Percentiles rank a stretch among this genome's conserved stretches.
Conservation (phyloP, 2,113 vertebrate genomes). For the Proterorhinus semilunaris region DNA sequence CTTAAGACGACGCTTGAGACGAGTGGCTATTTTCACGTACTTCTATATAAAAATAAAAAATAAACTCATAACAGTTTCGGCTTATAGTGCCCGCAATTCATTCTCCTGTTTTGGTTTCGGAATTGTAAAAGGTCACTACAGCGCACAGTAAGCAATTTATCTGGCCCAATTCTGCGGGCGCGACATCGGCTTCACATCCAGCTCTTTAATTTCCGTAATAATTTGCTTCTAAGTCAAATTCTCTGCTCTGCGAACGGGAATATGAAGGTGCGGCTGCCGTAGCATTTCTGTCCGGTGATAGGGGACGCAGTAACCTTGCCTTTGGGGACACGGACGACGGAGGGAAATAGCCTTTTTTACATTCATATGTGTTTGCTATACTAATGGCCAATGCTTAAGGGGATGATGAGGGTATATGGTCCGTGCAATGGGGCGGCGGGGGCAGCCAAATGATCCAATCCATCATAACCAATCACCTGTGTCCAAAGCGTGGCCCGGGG, state of each 20-base stretch:
- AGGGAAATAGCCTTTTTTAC: conserved; percentile 47
- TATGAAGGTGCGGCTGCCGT: conserved; percentile 12
- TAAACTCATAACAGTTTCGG: conserved; percentile 36
- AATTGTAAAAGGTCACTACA: conserved; percentile 31
- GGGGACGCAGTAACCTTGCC: conserved; percentile 54
- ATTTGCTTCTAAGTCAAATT: conserved; percentile 12
- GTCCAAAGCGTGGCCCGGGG: conserved; percentile 3
- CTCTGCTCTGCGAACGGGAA: neutral
- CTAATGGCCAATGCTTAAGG: conserved; percentile 60
- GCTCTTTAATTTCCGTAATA: conserved; percentile 6
- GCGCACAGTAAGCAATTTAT: conserved; percentile 9
- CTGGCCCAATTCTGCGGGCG: neutral
- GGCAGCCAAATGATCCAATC: conserved; percentile 64
- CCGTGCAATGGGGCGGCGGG: conserved; percentile 48
- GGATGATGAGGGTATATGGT: conserved; percentile 49
- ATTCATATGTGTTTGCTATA: conserved; percentile 27
- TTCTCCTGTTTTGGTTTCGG: conserved; percentile 15
- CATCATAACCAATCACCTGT: conserved; percentile 64
- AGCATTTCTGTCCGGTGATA: conserved; percentile 31
- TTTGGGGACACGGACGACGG: conserved; percentile 49
- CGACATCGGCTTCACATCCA: neutral
- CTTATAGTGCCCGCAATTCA: conserved; percentile 2
- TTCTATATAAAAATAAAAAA: conserved; percentile 18
- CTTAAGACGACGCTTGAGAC: conserved; percentile 36
- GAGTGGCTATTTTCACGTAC: conserved; percentile 33